These are phyloP conservation scores for Phortica magna DNA, from an alignment of 2,888 invertebrate genomes.

Conservation along the genomic window DNA sequence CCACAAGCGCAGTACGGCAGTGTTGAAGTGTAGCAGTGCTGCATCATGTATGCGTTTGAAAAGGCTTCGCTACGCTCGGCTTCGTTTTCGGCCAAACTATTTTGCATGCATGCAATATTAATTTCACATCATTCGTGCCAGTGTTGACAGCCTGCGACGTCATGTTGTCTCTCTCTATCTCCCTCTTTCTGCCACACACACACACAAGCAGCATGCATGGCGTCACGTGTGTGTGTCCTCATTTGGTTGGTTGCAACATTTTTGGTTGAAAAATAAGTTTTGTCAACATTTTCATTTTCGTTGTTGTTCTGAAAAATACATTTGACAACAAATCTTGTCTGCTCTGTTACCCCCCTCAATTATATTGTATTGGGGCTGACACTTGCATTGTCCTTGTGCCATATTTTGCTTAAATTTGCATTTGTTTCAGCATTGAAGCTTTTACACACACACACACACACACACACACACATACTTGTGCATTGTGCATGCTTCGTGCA, in stretches of 20 bases:
- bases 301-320: no score
- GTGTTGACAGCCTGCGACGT: background rate
- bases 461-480: no score
- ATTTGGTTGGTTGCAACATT: background rate
- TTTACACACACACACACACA: background rate
- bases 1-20: no score
- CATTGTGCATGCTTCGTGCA: background rate
- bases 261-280: background rate
- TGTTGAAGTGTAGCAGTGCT: no score
- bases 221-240: background rate
- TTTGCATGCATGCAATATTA: background rate
- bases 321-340: no score
- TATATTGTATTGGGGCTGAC: background rate
- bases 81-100: background rate
- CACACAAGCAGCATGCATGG: background rate
- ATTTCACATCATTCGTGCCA: background rate
- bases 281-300: background rate
- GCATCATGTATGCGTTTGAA: no score
- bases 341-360: background rate
- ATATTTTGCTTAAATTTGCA: constrained; percentile 4
- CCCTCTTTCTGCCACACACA: background rate
- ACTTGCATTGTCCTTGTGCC: constrained; percentile 3
- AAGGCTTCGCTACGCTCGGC: no score
- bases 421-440: background rate
- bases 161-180: background rate